Evolutionary conservation across 2,888 invertebrate species (phyloP).

Genomic region (Hirtodrosophila trivittata): DNA sequence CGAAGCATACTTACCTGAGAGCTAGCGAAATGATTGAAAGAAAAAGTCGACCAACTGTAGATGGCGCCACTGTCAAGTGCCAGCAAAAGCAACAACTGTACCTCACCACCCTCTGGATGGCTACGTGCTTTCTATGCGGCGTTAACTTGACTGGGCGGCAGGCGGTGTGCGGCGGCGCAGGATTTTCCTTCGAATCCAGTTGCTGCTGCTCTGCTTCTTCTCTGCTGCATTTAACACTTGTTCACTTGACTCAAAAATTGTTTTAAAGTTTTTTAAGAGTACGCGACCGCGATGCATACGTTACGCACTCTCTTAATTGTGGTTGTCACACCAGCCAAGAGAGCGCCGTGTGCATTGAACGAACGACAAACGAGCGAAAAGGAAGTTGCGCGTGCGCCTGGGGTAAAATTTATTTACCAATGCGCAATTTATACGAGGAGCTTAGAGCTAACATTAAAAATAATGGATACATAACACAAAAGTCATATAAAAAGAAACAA

Average conservation of each 20-base stretch:
- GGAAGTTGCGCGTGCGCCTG: constrained; percentile 16
- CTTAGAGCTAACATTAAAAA: constrained; percentile 67
- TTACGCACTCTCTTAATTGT: constrained; percentile 15
- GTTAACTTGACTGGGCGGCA: constrained; percentile 39
- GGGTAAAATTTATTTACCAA: constrained; percentile 28
- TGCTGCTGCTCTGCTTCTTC: not conserved
- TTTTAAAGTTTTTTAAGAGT: constrained; percentile 2
- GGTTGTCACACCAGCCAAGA: constrained; percentile 15
- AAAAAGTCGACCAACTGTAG: constrained; percentile 15
- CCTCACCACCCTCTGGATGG: constrained; percentile 54
- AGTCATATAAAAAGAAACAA: constrained; percentile 53
- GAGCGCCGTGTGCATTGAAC: constrained; percentile 8
- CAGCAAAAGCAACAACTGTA: constrained; percentile 56
- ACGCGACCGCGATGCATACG: constrained; percentile 17
- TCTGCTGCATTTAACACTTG: constrained; percentile 18
- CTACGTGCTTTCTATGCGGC: constrained; percentile 58
- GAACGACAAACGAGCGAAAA: constrained; percentile 13
- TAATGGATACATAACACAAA: constrained; percentile 58
- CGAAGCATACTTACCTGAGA: constrained; percentile 85
- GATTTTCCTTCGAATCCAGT: constrained; percentile 1
- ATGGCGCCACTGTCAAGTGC: constrained; percentile 31
- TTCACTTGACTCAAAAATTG: constrained; percentile 38
- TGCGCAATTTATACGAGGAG: constrained; percentile 10
- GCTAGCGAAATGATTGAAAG: not conserved
- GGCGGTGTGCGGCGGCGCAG: no score